These are phyloP conservation scores for Parapsyche elsis DNA, from an alignment of 1,140 invertebrate species.

Conservation along the genomic window DNA sequence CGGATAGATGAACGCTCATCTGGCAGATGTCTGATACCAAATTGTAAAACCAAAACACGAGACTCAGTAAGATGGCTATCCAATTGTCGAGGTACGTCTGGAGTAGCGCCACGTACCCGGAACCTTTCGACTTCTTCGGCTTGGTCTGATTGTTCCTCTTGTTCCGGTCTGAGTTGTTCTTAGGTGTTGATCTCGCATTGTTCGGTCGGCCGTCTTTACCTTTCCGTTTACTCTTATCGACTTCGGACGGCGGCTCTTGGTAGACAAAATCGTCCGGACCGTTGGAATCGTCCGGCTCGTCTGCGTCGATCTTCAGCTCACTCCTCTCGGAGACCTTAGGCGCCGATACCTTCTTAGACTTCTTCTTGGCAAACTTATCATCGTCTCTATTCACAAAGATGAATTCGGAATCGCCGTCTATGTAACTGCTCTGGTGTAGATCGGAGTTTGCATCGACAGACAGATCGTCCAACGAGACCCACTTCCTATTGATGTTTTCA, in stretches of 20 bases:
- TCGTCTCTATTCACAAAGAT: constrained; percentile 59
- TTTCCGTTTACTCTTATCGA: constrained; percentile 62
- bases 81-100: constrained; percentile 73
- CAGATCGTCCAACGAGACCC: constrained; percentile 64
- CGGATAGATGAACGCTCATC: constrained; percentile 79
- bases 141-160: constrained; percentile 63
- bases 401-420: constrained; percentile 62
- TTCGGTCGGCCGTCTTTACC: constrained; percentile 65
- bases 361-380: constrained; percentile 57
- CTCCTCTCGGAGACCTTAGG: constrained; percentile 59
- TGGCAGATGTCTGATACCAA: constrained; percentile 81
- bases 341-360: constrained; percentile 50
- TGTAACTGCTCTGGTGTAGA: constrained; percentile 40
- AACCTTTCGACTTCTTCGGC: constrained; percentile 63
- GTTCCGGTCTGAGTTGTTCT: constrained; percentile 59
- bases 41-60: constrained; percentile 80
- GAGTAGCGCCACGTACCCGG: constrained; percentile 65
- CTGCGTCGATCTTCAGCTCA: constrained; percentile 36
- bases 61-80: constrained; percentile 75
- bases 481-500: constrained; percentile 62
- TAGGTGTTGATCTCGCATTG: constrained; percentile 63
- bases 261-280: constrained; percentile 58
- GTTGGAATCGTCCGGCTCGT: constrained; percentile 57
- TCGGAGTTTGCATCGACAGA: constrained; percentile 58
- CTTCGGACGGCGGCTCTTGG: constrained; percentile 61